Evolutionary conservation across 2,888 invertebrate genomes (phyloP).

Genomic region (Pheosia gnoma): DNA sequence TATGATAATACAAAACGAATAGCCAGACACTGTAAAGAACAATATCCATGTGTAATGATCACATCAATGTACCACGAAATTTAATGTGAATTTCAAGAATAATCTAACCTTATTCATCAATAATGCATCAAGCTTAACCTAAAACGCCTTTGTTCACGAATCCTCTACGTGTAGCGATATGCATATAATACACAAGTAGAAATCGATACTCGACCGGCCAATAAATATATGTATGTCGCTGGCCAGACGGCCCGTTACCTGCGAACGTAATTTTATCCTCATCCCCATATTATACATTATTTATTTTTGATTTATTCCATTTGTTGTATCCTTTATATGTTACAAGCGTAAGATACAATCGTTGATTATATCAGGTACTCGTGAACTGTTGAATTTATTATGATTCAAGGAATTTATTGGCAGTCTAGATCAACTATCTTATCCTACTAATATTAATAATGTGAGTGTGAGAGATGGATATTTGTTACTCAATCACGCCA

Average conservation of each 20-base stretch:
- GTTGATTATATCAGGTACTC: conserved; percentile 1
- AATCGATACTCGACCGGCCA: conserved; percentile 40
- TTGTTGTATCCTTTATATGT: conserved; percentile 15
- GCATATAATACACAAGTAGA: conserved; percentile 47
- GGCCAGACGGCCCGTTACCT: conserved; percentile 56
- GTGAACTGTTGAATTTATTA: too few species aligned
- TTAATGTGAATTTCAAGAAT: conserved; percentile 12
- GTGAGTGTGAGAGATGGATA: too few species aligned
- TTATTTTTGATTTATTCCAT: conserved; percentile 41
- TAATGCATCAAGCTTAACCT: conserved; percentile 32
- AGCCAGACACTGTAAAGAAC: too few species aligned
- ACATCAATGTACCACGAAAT: conserved; percentile 5
- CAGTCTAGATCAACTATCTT: too few species aligned
- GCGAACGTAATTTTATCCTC: conserved; percentile 59
- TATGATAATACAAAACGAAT: too few species aligned
- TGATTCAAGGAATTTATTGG: too few species aligned
- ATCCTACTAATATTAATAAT: too few species aligned
- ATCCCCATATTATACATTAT: conserved; percentile 53
- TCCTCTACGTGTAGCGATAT: conserved; percentile 42
- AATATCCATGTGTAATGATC: not conserved
- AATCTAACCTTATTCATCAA: conserved; percentile 33
- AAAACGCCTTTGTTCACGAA: conserved; percentile 53
- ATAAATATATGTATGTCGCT: conserved; percentile 72
- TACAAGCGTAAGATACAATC: conserved; percentile 14
- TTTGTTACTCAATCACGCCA: too few species aligned